Evolutionary conservation across 2,797 vertebrate genomes (phyloP).

Genomic region (Tadarida brasiliensis): DNA sequence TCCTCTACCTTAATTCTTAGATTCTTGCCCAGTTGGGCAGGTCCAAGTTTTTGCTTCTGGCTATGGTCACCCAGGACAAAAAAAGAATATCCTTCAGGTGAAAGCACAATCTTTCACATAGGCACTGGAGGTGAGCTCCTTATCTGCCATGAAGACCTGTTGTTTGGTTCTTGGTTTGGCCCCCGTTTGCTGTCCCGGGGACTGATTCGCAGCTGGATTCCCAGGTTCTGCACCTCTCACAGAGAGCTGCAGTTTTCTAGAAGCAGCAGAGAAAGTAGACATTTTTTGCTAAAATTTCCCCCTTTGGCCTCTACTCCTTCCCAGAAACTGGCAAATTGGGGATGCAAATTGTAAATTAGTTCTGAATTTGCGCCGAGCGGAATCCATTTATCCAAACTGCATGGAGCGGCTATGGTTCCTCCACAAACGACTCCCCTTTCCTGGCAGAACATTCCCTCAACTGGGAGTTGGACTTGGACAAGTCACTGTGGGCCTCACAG

Average conservation of each 20-base stretch:
- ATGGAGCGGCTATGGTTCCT: background rate
- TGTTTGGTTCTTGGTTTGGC: background rate
- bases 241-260: constrained; percentile 34
- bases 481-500: background rate
- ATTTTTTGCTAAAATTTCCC: background rate
- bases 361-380: background rate
- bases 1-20: background rate
- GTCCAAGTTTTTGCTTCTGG: background rate
- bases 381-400: background rate
- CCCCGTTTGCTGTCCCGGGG: background rate
- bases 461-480: background rate
- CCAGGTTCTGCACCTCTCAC: background rate
- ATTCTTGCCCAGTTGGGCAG: background rate
- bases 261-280: background rate
- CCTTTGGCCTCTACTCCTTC: background rate
- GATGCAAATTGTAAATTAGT: background rate
- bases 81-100: background rate
- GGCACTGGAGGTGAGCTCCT: background rate
- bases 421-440: background rate
- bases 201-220: background rate
- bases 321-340: background rate
- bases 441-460: background rate
- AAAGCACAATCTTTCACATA: background rate
- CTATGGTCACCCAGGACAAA: background rate
- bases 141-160: background rate